Base-by-base conservation (phyloP, 2,113 vertebrate species). In the Machaerirhynchus nigripectus region DNA sequence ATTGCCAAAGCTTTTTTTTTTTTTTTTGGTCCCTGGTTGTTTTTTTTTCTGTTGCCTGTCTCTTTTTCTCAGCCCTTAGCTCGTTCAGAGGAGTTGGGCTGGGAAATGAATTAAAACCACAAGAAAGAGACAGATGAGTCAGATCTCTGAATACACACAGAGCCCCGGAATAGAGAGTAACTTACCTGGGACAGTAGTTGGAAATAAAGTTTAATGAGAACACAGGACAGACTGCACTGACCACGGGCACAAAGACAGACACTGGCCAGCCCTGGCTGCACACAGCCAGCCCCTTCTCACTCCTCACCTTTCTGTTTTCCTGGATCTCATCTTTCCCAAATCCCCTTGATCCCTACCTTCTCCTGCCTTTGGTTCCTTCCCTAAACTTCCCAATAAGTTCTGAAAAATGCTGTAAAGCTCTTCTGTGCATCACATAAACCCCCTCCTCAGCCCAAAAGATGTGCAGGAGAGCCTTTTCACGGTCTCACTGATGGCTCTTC, bases 141-240 rank as follows among this genome's bases (percentile, higher is more conserved):
- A 31, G 30, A 55, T 2, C 10, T 81, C 11, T 4, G 1, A 44
- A 15, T 19, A 8, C 4, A 14, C 60, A 39, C 28, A 40, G 14
- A 23, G 8, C 15, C 1, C 3, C 18, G 39, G 65, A 47, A n/a
- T 0, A 47, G 23, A 70, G 49, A 52, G 21, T 5, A 6, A 5
- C 15, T 75, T 31, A 15, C 13, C 35, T 42, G 59, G 31, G 31
- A 23, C 3, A 28, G 33, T 4, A 20, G 8, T 6, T 82, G 63
- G 28, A 63, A 76, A 44, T 57, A 3, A 47, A 57, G 5, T 53
- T 57, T 44, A 3, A 23, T 39, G 27, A 61, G 60, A 35, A 20
- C 56, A 39, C 46, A 56, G 75, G 49, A 52, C 30, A 52, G 30
- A 22, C 42, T 57, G 30, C 15, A 5, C 26, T 76, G 61, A 22